Evolutionary conservation across 2,888 invertebrate species (phyloP), one percentile per base, ranked within the genome.

Genomic region (Cosmia trapezina): DNA sequence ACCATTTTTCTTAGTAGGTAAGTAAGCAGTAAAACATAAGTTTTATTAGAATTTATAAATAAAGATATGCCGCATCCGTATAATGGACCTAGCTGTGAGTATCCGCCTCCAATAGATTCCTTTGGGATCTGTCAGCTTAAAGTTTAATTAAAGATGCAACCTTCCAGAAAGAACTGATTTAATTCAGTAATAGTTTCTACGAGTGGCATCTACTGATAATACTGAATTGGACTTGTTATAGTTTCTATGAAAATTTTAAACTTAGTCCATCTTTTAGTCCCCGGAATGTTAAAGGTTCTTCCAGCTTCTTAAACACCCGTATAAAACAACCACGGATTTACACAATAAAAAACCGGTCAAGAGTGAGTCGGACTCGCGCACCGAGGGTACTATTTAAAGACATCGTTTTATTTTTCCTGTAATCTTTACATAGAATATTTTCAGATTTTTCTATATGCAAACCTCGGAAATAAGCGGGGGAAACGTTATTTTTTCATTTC

Each of bases 121-220:
- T 87, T 81, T 83, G 87, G 87, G 90, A 91, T 89, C 87, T 84
- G 86, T 81, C 86, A 89, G 91, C 91, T 93, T 92, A 91, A 93
- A 92, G 90, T 92, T 93, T 93, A 93, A 93, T 93, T 93, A 93
- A 93, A 92, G 93, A 92, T 92, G 91, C 91, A 91, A 85, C 87
- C 81, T 83, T 75, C 83, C 83, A 87, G 89, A 90, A 89, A 90
- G 88, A 88, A 86, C 81, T 83, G 83, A 83, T 81, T 91, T 88
- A 87, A 89, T 89, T 87, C 86, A 80, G 86, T 89, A 88, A 88
- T 86, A 86, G 89, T 88, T 89, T 87, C 83, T 76, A 86, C 83
- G 83, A 81, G 76, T 84, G 86, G 83, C 78, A 81, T 80, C 75
- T 56, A 59, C 76, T 83, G 88, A 88, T 88, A 88, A 84, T 78